Conservation (phyloP, 2,113 vertebrate genomes). For the Naja naja region DNA sequence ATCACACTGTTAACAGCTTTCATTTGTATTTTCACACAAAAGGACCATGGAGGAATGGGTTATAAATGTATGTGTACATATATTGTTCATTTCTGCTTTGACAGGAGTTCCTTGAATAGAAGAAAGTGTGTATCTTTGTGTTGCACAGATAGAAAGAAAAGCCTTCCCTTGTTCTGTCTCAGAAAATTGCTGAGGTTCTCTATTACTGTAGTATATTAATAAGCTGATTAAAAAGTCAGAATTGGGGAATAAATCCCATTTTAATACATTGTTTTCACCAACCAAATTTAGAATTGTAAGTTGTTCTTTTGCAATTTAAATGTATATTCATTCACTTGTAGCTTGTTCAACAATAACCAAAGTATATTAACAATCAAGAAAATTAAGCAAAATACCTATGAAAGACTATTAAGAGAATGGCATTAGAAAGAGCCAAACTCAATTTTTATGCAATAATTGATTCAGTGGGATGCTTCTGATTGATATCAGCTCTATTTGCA, state of each 20-base stretch:
- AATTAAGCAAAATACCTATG: not conserved
- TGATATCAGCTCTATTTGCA: not conserved
- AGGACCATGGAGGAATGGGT: not conserved
- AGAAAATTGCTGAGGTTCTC: not conserved
- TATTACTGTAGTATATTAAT: not conserved
- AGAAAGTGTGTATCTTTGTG: not conserved
- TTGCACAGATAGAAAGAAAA: not conserved
- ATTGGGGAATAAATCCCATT: not conserved
- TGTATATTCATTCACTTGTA: not conserved
- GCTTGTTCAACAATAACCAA: not conserved
- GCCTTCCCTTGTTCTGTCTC: not conserved
- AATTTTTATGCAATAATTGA: not conserved
- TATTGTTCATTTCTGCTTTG: not conserved
- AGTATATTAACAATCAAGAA: not conserved
- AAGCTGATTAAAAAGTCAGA: not conserved
- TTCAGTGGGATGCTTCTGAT: not conserved
- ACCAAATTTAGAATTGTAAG: not conserved
- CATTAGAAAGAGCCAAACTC: not conserved
- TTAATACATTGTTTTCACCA: not conserved
- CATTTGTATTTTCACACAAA: not conserved
- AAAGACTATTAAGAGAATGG: not conserved
- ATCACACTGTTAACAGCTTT: conserved; percentile 2
- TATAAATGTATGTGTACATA: not conserved
- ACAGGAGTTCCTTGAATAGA: not conserved
- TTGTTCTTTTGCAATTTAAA: not conserved